phyloP scores from a whole-genome alignment of 2,888 invertebrate species.

The Apotomis capreana region DNA sequence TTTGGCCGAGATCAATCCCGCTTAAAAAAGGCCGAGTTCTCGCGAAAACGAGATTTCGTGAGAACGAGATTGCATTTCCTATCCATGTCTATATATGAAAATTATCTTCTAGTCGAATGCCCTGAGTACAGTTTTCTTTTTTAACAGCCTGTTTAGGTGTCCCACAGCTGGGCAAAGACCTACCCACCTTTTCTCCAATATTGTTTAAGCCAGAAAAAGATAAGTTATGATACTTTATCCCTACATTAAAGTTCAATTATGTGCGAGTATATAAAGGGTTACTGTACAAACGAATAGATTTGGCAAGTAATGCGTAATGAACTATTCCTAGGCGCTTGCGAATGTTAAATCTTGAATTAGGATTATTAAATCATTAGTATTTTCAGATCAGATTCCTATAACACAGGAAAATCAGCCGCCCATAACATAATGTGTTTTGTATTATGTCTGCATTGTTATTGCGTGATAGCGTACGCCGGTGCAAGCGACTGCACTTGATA shows the following conservation, averaged over 20 bases:
- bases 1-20: too few species aligned
- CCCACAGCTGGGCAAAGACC: too few species aligned
- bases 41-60: too few species aligned
- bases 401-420: constrained; percentile 35
- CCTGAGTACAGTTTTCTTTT: too few species aligned
- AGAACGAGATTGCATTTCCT: too few species aligned
- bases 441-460: constrained; percentile 32
- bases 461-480: constrained; percentile 8
- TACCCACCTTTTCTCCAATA: too few species aligned
- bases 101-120: too few species aligned
- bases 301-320: neutral
- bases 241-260: too few species aligned
- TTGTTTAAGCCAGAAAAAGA: neutral
- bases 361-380: constrained; percentile 26
- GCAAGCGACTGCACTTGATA: constrained; percentile 49
- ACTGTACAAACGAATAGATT: neutral
- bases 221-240: neutral
- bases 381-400: constrained; percentile 11
- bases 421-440: constrained; percentile 29
- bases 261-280: too few species aligned
- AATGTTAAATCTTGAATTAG: constrained; percentile 14
- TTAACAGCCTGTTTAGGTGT: too few species aligned
- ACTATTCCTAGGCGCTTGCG: neutral
- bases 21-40: too few species aligned
- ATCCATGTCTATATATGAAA: too few species aligned